Evolutionary conservation across 2,113 vertebrate species (phyloP).

Genomic region (Pteruthius melanotis): DNA sequence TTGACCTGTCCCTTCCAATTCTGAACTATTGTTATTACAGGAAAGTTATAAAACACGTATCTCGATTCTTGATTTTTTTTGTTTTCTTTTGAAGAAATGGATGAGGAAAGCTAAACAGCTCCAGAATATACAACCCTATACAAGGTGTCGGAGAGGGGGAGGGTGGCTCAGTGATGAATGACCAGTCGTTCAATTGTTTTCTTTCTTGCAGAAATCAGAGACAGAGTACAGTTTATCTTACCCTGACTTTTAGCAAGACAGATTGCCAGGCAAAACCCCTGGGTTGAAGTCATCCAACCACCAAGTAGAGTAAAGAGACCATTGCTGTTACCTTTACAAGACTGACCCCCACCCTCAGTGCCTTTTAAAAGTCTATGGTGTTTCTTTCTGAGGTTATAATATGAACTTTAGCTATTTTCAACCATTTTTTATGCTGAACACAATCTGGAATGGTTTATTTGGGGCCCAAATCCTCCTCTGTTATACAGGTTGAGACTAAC

Average conservation of each 20-base stretch:
- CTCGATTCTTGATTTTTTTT: neutral
- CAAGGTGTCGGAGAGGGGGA: slow-evolving; percentile 65
- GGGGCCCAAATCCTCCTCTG: neutral
- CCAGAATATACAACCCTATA: slow-evolving; percentile 52
- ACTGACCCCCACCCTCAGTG: neutral
- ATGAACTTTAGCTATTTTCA: slow-evolving; percentile 21
- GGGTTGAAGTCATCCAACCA: slow-evolving; percentile 68
- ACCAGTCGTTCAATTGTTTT: slow-evolving; percentile 78
- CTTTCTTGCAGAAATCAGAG: slow-evolving; percentile 78
- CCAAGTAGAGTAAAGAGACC: slow-evolving; percentile 34
- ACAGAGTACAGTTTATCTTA: slow-evolving; percentile 78
- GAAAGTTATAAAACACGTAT: neutral
- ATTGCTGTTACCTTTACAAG: slow-evolving; percentile 20
- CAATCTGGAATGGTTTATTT: neutral
- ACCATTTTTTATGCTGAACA: neutral
- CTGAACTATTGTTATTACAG: neutral
- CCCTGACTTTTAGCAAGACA: slow-evolving; percentile 78
- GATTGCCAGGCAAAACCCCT: slow-evolving; percentile 70
- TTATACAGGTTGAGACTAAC: neutral
- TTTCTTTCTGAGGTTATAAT: slow-evolving; percentile 7
- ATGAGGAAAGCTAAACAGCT: slow-evolving; percentile 32
- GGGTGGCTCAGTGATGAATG: slow-evolving; percentile 72
- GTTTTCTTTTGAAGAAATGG: slow-evolving; percentile 47
- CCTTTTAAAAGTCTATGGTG: neutral
- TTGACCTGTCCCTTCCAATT: neutral